These are phyloP conservation scores for Oryzias woworae DNA, from an alignment of 2,113 vertebrate species.

Conservation along the genomic window DNA sequence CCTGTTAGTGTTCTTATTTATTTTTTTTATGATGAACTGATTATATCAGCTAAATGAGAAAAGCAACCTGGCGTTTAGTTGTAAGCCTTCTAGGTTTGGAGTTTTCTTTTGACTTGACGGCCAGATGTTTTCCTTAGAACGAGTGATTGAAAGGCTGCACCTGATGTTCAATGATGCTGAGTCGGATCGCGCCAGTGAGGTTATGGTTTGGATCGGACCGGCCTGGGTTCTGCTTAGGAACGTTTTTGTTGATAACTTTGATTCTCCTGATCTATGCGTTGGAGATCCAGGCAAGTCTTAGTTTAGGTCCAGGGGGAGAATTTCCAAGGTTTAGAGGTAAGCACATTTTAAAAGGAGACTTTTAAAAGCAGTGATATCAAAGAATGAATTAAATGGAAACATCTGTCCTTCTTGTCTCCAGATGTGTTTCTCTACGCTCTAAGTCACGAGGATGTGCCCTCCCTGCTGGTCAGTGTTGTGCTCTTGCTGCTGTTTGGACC, in stretches of 20 bases:
- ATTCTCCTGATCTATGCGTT: conserved; percentile 59
- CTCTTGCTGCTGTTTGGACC: conserved; percentile 77
- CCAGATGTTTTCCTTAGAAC: neutral
- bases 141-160: conserved; percentile 1
- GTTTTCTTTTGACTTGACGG: neutral
- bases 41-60: neutral
- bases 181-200: conserved; percentile 52
- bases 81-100: neutral
- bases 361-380: neutral
- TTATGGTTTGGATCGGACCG: conserved; percentile 64
- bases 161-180: conserved; percentile 47
- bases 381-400: neutral
- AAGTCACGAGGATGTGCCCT: conserved; percentile 76
- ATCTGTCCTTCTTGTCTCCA: conserved; percentile 31
- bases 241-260: conserved; percentile 36
- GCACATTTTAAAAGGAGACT: rapidly evolving
- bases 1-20: too few species aligned
- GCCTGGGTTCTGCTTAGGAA: conserved; percentile 72
- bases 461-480: conserved; percentile 77
- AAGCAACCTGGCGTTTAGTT: neutral
- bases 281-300: conserved; percentile 69
- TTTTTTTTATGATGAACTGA: too few species aligned
- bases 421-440: conserved; percentile 81
- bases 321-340: conserved; percentile 76
- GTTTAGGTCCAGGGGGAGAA: conserved; percentile 71